These are phyloP conservation scores for Micronycteris hirsuta DNA, from an alignment of 2,113 vertebrate species.

Conservation along the genomic window DNA sequence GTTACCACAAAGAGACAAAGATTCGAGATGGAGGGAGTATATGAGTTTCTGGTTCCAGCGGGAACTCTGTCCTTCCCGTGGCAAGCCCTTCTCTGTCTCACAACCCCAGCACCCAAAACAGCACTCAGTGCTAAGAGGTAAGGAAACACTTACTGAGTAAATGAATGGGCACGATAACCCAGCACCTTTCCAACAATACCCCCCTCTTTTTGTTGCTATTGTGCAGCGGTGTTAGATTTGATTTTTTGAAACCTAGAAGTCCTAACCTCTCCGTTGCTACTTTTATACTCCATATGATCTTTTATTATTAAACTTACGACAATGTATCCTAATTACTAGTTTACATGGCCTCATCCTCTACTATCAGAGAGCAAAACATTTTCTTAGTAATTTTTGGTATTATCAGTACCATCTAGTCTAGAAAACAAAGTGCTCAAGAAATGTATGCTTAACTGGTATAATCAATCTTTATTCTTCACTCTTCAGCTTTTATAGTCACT, in stretches of 20 bases:
- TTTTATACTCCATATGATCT: not conserved
- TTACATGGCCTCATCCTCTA: not conserved
- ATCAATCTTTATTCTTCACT: not conserved
- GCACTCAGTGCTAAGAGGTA: not conserved
- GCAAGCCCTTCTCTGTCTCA: not conserved
- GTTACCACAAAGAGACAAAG: not conserved
- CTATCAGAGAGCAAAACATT: not conserved
- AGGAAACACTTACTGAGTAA: constrained; percentile 3
- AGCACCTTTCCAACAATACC: not conserved
- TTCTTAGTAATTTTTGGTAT: not conserved
- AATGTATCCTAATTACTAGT: not conserved
- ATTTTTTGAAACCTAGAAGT: not conserved
- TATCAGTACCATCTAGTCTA: not conserved
- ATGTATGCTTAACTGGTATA: not conserved
- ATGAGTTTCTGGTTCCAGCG: not conserved
- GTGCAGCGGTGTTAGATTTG: not conserved
- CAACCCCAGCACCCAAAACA: not conserved
- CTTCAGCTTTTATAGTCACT: not conserved
- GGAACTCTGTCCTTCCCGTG: not conserved
- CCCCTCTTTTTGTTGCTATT: not conserved
- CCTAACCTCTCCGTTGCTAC: not conserved
- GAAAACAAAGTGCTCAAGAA: constrained; percentile 31
- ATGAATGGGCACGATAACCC: not conserved
- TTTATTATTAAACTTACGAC: not conserved
- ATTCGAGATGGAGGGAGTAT: not conserved